Base-by-base conservation (phyloP, 1,140 invertebrate genomes). In the Drosophila nasuta region DNA sequence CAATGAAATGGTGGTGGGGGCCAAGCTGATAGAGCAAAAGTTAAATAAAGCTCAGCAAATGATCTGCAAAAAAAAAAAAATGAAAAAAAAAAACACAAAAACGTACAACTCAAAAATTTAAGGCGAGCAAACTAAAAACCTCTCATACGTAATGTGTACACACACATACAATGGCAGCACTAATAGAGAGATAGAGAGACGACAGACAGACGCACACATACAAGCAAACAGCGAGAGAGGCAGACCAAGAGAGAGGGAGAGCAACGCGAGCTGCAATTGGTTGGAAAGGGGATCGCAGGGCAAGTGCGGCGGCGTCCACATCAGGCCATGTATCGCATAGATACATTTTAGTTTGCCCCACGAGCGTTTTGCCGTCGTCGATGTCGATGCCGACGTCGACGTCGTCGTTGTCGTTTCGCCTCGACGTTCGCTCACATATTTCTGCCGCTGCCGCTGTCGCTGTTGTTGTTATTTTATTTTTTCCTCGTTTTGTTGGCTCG, bases 11-110 rank as follows among this genome's bases (percentile, higher is more conserved):
- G 70, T 56, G 35, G 70, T 57, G 63, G 56, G 48, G 71, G 69
- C 45, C 73, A 67, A 75, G 28, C 51, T 67, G 77, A 78, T 81
- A 81, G 85, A 90, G 81, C 78, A 90, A 89, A 90, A 85, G 85
- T 89, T 89, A 89, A 89, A 89, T 89, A 89, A 89, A 89, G 86
- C 86, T 89, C 78, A 60, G 74, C 85, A 62, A 89, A 88, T 88
- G 83, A 88, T 88, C 83, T 88, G 85, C 81, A 89, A 81, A 89
- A 77, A 63, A 69, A 66, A 66, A 15, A 48, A 49, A 72, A 72
- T 70, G 30, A 10, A 38, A 38, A 88, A 77, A 83, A 77, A 63
- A 69, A 20, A 3, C 0, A 25, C 4, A 25, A 66, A 38, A 57
- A 77, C 51, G 51, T 41, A 38, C 54, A 41, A 57, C 54, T 57